These are phyloP conservation scores for Remorina albescens DNA, from an alignment of 2,797 vertebrate genomes.

Conservation along the genomic window DNA sequence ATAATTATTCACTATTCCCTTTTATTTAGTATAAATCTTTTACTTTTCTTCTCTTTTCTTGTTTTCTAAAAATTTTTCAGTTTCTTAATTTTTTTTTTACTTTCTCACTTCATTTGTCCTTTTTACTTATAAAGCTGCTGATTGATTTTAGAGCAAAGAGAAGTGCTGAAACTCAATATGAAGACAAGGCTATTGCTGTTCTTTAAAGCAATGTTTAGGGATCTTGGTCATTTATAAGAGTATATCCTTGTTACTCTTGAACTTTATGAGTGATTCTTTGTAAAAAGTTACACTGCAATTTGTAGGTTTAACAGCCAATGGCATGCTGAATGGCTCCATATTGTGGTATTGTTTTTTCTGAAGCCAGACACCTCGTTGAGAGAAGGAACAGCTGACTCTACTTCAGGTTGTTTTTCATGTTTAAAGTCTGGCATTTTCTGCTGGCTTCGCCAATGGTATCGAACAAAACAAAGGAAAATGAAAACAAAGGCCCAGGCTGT, in stretches of 20 bases:
- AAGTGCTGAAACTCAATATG: slow-evolving; percentile 18
- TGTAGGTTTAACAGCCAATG: slow-evolving; percentile 28
- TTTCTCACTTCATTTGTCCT: too few species aligned
- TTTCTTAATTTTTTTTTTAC: too few species aligned
- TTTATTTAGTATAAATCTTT: too few species aligned
- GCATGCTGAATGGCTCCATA: neutral
- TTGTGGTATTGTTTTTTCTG: slow-evolving; percentile 15
- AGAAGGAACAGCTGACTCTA: slow-evolving; percentile 33
- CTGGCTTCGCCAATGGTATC: slow-evolving; percentile 10
- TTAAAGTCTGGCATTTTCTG: slow-evolving; percentile 27
- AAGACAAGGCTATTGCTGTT: slow-evolving; percentile 3
- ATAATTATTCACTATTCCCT: too few species aligned
- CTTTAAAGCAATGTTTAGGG: slow-evolving; percentile 1
- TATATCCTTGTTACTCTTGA: slow-evolving; percentile 27
- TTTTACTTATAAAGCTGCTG: too few species aligned
- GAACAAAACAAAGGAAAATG: slow-evolving; percentile 33
- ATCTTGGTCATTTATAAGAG: slow-evolving; percentile 36
- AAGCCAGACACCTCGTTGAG: slow-evolving; percentile 4
- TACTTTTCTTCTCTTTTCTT: too few species aligned
- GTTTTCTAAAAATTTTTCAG: too few species aligned
- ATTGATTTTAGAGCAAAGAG: too few species aligned
- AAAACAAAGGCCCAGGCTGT: slow-evolving; percentile 19
- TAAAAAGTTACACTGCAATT: slow-evolving; percentile 28
- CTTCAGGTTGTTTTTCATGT: slow-evolving; percentile 23
- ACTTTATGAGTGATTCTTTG: slow-evolving; percentile 48